Base-by-base conservation (phyloP, 2,113 vertebrate species). In the Tichodroma muraria region DNA sequence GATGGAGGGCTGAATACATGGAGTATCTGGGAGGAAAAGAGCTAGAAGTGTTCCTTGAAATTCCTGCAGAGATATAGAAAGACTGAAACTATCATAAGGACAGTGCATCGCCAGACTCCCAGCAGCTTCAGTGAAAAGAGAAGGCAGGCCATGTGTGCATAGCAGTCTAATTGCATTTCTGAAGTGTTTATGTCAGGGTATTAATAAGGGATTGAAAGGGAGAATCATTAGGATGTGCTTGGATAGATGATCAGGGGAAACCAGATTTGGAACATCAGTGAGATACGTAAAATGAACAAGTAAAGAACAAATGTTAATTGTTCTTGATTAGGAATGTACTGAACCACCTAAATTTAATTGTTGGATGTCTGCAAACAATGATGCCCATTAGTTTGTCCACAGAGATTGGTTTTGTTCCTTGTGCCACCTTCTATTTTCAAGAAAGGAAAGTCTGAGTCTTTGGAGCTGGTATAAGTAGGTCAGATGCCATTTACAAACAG, bases 251-350 rank as follows among this genome's bases (percentile, higher is more conserved):
- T 96, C 69, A 38, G 82, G 72, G 83, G 42, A 82, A 90, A 81
- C 21, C 31, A 57, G 61, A 81, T 94, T 96, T 95, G 90, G 84
- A 66, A 65, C 83, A 92, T 89, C 81, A 90, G 22, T 21, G 93
- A 96, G 85, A 84, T 97, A 82, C 87, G 87, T 85, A 88, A 94
- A 96, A 97, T 85, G 72, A 96, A 95, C 81, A 93, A 95, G 76
- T 73, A 92, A 88, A 88, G 95, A 96, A 94, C 89, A 91, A 89
- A 92, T 79, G 93, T 88, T 96, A 93, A 94, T 96, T 97, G 92
- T 84, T 93, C 81, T 96, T 97, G 96, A 97, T 98, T 97, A 97
- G 95, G 96, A 97, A 95, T 91, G 80, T 88, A 80, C 66, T 95
- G 95, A 97, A 93, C 85, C 87, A 97, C 92, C 90, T 80, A 93